Evolutionary conservation across 2,888 invertebrate genomes (phyloP).

Genomic region (Pyrrhosoma nymphula): DNA sequence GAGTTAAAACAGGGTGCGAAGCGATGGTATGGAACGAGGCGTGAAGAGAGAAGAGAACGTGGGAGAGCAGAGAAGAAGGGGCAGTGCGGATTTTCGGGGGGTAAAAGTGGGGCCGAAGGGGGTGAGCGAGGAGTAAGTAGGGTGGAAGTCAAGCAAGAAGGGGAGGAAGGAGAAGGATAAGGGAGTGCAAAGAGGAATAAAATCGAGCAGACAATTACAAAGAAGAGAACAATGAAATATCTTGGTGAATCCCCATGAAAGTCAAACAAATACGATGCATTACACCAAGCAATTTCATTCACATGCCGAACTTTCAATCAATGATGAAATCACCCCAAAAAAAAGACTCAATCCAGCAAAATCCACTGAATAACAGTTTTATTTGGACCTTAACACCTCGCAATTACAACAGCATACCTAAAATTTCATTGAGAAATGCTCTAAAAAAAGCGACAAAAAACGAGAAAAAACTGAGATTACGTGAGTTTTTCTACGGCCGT

Average conservation of each 20-base stretch:
- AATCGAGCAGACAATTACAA: not conserved
- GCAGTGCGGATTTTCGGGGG: constrained; percentile 62
- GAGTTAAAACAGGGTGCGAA: constrained; percentile 41
- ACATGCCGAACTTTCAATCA: not conserved
- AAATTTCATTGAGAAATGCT: not conserved
- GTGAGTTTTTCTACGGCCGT: not conserved
- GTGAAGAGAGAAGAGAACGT: constrained; percentile 52
- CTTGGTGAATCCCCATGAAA: not conserved
- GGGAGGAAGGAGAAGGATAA: not conserved
- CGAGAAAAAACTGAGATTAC: not conserved
- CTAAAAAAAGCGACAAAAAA: not conserved
- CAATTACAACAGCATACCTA: too few relatives aligned
- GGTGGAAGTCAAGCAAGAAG: not conserved
- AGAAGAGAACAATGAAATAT: not conserved
- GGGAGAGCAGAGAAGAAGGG: constrained; percentile 23
- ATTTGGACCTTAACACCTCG: too few relatives aligned
- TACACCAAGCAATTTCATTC: not conserved
- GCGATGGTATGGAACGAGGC: constrained; percentile 56
- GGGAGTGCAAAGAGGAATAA: not conserved
- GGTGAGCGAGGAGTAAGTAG: not conserved
- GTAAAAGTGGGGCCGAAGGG: constrained; percentile 25
- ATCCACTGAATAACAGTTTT: too few relatives aligned
- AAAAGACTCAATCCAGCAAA: too few relatives aligned
- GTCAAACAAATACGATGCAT: not conserved
- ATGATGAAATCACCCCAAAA: too few relatives aligned